Conservation (phyloP, 1,140 invertebrate species). For the Cyclina sinensis region DNA sequence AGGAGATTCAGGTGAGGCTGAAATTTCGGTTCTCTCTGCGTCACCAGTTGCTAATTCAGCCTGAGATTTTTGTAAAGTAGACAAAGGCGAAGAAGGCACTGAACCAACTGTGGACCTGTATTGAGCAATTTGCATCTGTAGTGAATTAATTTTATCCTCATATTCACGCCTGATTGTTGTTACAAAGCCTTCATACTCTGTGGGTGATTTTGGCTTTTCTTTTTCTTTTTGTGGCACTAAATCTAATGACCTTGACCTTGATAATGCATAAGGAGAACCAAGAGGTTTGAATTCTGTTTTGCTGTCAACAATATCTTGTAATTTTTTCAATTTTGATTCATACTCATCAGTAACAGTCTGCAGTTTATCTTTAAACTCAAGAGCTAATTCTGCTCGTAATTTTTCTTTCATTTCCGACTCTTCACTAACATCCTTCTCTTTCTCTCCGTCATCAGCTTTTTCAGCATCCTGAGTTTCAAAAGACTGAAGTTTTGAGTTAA, state of each 20-base stretch:
- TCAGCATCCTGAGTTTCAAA: constrained; percentile 36
- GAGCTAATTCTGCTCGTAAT: constrained; percentile 47
- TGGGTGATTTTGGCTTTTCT: constrained; percentile 45
- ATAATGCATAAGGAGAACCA: constrained; percentile 43
- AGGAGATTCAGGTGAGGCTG: not conserved
- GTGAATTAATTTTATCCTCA: constrained; percentile 59
- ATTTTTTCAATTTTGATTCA: constrained; percentile 65
- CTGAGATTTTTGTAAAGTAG: constrained; percentile 18
- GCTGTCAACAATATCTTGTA: constrained; percentile 59
- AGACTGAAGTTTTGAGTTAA: constrained; percentile 47
- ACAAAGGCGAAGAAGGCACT: constrained; percentile 59
- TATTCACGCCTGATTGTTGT: constrained; percentile 46
- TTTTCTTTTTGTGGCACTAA: constrained; percentile 46
- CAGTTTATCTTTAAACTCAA: constrained; percentile 63
- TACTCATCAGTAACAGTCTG: constrained; percentile 62
- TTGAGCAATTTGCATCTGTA: constrained; percentile 64
- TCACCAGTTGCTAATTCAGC: not conserved
- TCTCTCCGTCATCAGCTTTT: constrained; percentile 31
- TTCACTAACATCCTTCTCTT: constrained; percentile 20
- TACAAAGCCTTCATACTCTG: constrained; percentile 59
- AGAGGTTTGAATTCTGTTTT: constrained; percentile 50
- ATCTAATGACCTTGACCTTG: constrained; percentile 59
- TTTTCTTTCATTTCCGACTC: constrained; percentile 43
- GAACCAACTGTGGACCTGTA: constrained; percentile 50
- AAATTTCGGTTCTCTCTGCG: not conserved